phyloP scores from a whole-genome alignment of 2,113 vertebrate genomes.

The Cynopterus brachyotis region DNA sequence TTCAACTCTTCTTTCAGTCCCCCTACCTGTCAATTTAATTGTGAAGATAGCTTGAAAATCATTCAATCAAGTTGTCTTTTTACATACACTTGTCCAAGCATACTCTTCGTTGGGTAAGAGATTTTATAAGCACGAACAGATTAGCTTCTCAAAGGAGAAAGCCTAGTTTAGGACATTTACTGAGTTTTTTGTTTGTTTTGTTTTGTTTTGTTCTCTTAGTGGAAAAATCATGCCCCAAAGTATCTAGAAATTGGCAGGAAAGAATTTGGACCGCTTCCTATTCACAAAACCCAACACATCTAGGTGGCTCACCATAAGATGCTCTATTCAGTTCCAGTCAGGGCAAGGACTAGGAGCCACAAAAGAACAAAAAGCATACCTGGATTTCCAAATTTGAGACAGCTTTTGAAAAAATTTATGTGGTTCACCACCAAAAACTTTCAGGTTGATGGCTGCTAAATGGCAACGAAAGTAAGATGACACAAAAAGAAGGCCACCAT shows the following conservation, averaged over 20 bases:
- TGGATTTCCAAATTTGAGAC: not conserved
- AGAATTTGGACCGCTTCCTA: not conserved
- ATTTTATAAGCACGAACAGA: not conserved
- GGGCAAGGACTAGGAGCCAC: fast-evolving
- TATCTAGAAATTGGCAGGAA: not conserved
- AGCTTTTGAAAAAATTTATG: not conserved
- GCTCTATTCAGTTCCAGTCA: not conserved
- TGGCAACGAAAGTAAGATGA: not conserved
- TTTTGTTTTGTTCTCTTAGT: not conserved
- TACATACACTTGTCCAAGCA: not conserved
- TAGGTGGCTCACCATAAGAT: not conserved
- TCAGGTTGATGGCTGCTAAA: not conserved
- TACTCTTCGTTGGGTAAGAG: not conserved
- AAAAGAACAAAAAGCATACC: not conserved
- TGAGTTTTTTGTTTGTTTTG: not conserved
- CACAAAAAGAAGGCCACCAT: not conserved
- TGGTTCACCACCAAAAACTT: not conserved
- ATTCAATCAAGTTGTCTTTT: not conserved
- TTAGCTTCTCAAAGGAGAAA: not conserved
- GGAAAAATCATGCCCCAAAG: not conserved
- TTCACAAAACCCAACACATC: not conserved
- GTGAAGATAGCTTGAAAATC: not conserved
- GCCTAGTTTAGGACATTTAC: not conserved
- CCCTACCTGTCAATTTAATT: not conserved
- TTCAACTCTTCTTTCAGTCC: not conserved